Evolutionary conservation across 2,797 vertebrate species (phyloP).

Genomic region (Aselliscus stoliczkanus): DNA sequence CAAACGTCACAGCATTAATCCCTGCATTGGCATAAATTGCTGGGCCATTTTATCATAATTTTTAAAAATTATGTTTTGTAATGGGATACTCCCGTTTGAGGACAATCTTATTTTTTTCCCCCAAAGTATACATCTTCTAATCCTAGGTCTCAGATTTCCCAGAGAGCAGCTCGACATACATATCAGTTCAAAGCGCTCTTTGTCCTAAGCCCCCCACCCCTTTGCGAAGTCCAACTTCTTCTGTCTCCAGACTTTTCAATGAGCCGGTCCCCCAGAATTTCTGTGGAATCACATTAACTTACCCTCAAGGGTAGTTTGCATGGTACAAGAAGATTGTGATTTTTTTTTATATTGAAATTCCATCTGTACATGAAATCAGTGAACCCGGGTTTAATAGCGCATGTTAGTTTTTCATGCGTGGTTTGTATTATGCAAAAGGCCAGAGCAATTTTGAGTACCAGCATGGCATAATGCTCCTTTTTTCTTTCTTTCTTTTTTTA

Average conservation of each 20-base stretch:
- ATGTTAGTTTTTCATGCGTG: not conserved
- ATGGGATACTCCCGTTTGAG: not conserved
- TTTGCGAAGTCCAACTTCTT: not conserved
- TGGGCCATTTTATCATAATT: not conserved
- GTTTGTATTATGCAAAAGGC: not conserved
- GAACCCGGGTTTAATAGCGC: conserved; percentile 14
- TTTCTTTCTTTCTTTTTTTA: not conserved
- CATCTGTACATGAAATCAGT: conserved; percentile 37
- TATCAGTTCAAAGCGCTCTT: not conserved
- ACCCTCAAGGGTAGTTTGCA: not conserved
- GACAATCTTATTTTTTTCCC: not conserved
- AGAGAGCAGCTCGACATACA: not conserved
- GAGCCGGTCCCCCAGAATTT: not conserved
- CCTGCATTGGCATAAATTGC: not conserved
- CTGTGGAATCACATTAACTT: not conserved
- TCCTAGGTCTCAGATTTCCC: not conserved
- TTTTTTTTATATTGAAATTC: conserved; percentile 63
- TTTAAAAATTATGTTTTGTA: not conserved
- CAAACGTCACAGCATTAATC: not conserved
- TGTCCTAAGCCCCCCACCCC: not conserved
- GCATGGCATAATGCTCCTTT: not conserved
- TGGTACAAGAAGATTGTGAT: not conserved
- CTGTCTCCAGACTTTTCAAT: not conserved
- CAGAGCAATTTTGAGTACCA: not conserved
- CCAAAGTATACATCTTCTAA: not conserved